Evolutionary conservation across 1,140 invertebrate species (phyloP).

Genomic region (Ctenoplectra terminalis): DNA sequence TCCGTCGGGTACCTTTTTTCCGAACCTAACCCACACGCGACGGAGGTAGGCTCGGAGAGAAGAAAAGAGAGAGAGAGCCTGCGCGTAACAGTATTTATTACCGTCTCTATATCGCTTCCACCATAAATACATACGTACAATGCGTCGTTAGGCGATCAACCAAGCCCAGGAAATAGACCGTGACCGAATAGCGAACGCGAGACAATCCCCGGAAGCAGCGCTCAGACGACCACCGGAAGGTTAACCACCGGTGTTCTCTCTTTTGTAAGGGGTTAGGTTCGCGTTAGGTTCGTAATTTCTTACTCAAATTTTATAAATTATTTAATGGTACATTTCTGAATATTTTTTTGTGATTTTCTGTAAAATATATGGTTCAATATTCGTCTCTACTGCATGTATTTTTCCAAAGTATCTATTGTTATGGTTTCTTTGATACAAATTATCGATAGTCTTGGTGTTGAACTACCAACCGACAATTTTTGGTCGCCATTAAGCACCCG

Average conservation of each 20-base stretch:
- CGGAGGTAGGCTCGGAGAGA: background rate
- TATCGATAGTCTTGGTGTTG: too few species aligned
- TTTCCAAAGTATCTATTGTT: too few species aligned
- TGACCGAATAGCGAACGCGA: conserved; percentile 65
- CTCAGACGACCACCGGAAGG: conserved; percentile 64
- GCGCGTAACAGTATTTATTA: conserved; percentile 69
- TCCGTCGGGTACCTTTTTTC: conserved; percentile 38
- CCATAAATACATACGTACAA: conserved; percentile 72
- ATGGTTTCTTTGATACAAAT: too few species aligned
- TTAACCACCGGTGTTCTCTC: conserved; percentile 58
- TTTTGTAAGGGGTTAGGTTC: too few species aligned
- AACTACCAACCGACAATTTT: too few species aligned
- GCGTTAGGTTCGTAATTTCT: too few species aligned
- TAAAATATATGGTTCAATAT: too few species aligned
- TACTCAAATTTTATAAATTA: too few species aligned
- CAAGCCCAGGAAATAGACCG: conserved; percentile 69
- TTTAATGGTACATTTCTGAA: too few species aligned
- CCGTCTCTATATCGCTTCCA: conserved; percentile 63
- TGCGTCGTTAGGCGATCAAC: conserved; percentile 69
- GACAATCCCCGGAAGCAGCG: conserved; percentile 70
- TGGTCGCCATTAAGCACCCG: too few species aligned
- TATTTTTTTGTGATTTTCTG: too few species aligned
- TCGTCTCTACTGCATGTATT: too few species aligned
- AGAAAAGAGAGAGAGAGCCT: conserved; percentile 17
- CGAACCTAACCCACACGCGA: conserved; percentile 53